Evolutionary conservation across 2,113 vertebrate genomes (phyloP).

Genomic region (Caranx ignobilis): DNA sequence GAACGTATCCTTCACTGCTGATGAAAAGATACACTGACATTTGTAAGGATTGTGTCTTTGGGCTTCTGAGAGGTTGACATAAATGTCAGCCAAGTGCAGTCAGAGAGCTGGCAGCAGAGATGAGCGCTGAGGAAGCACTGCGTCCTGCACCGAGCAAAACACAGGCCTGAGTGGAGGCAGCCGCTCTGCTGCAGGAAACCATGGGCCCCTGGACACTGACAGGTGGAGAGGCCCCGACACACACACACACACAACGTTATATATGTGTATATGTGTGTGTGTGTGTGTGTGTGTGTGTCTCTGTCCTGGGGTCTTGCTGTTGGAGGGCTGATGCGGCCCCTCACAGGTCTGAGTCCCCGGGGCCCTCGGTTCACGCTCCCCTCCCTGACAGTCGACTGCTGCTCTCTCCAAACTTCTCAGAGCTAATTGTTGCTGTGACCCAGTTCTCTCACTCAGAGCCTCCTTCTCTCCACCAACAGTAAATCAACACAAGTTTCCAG

Average conservation of each 20-base stretch:
- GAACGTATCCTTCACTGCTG: constrained; percentile 39
- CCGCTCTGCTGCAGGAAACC: neutral
- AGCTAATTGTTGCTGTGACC: constrained; percentile 32
- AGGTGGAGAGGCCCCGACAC: neutral
- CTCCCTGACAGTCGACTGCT: neutral
- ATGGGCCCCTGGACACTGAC: neutral
- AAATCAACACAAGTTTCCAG: constrained; percentile 32
- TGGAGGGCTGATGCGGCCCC: neutral
- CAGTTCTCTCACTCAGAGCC: constrained; percentile 44
- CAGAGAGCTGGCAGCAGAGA: constrained; percentile 34
- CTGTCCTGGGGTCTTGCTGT: neutral
- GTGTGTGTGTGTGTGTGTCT: neutral
- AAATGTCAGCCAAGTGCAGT: constrained; percentile 55
- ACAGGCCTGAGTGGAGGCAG: neutral
- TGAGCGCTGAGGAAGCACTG: neutral
- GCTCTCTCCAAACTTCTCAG: neutral
- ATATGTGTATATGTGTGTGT: too few relatives aligned
- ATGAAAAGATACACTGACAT: constrained; percentile 56
- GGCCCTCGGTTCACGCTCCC: neutral
- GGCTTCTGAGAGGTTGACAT: constrained; percentile 45
- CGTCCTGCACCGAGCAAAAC: neutral
- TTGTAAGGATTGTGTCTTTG: constrained; percentile 54
- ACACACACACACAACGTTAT: neutral
- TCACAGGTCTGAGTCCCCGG: constrained; percentile 4
- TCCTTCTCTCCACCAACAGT: constrained; percentile 6